Conservation (phyloP, 2,113 vertebrate genomes). For the Callospermophilus lateralis region DNA sequence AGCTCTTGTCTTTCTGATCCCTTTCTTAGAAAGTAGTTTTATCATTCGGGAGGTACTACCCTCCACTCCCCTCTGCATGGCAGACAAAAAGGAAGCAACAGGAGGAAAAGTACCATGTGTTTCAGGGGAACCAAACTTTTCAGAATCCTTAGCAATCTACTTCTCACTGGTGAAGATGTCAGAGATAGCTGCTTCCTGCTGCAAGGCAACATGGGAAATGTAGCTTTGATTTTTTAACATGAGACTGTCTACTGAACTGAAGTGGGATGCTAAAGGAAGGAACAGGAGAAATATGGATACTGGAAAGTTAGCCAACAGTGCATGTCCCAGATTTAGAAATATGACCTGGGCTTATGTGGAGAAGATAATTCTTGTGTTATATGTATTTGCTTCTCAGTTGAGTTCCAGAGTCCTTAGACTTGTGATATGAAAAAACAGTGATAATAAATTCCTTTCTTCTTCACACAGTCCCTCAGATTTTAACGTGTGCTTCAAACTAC, state of each 20-base stretch:
- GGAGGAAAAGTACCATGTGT: neutral
- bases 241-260: neutral
- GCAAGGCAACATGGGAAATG: neutral
- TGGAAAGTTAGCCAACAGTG: neutral
- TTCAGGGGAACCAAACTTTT: neutral
- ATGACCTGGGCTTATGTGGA: neutral
- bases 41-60: fast-evolving
- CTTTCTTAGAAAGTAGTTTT: neutral
- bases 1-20: neutral
- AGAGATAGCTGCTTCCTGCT: neutral
- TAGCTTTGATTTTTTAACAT: neutral
- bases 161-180: neutral
- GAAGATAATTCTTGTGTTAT: neutral
- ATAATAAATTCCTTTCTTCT: neutral
- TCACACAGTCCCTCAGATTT: neutral
- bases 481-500: neutral
- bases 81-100: neutral
- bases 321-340: neutral
- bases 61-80: neutral
- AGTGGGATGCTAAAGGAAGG: neutral
- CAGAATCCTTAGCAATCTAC: neutral
- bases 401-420: neutral
- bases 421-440: neutral
- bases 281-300: neutral
- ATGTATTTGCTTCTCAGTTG: neutral